Conservation (phyloP, 2,113 vertebrate species). For the Chelonoidis abingdonii region DNA sequence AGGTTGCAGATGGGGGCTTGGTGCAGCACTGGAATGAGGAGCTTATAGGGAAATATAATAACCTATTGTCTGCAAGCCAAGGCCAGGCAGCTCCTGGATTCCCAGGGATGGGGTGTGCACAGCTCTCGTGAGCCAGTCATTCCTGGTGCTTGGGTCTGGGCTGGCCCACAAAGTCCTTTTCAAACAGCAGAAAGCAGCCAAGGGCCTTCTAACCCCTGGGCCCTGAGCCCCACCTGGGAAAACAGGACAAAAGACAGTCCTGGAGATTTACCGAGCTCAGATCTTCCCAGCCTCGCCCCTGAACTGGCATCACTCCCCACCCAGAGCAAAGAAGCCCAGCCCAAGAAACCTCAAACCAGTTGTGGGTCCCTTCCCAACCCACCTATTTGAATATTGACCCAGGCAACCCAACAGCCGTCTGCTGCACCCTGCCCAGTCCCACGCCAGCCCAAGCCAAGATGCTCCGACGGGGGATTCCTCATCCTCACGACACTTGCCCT, state of each 20-base stretch:
- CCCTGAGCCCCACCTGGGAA: not conserved
- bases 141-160: not conserved
- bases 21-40: not conserved
- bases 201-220: accelerated
- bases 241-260: too few species aligned
- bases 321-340: not conserved
- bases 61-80: not conserved
- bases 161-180: not conserved
- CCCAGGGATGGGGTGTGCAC: not conserved
- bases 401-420: not conserved
- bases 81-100: not conserved
- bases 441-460: not conserved
- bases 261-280: not conserved
- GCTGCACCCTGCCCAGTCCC: too few species aligned
- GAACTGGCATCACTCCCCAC: too few species aligned
- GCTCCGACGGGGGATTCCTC: not conserved
- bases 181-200: not conserved
- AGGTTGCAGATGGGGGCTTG: not conserved
- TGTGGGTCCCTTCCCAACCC: not conserved
- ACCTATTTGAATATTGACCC: too few species aligned
- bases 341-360: not conserved
- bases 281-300: accelerated
- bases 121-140: not conserved
- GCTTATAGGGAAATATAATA: not conserved
- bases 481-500: not conserved